Conservation (phyloP, 2,113 vertebrate genomes). For the Casuarius casuarius region DNA sequence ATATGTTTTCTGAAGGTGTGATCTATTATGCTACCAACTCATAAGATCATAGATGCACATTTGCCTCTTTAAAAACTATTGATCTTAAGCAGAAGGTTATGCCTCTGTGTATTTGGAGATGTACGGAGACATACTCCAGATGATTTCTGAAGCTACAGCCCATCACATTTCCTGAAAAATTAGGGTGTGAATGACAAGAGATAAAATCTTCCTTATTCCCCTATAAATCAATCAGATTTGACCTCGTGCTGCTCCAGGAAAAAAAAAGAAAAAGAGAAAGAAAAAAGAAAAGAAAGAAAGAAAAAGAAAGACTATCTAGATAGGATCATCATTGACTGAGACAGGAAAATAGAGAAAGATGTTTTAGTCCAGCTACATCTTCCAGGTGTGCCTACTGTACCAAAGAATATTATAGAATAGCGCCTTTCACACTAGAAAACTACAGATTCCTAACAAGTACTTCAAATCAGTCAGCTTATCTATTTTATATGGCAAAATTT, state of each 20-base stretch:
- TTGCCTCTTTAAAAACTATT: neutral
- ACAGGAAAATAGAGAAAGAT: neutral
- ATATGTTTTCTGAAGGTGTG: neutral
- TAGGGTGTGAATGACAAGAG: neutral
- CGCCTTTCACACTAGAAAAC: neutral
- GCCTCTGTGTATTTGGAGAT: neutral
- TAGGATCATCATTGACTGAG: neutral
- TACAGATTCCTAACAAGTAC: neutral
- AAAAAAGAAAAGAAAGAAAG: neutral
- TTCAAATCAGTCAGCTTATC: neutral
- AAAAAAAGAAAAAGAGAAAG: too few relatives aligned
- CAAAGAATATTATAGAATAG: neutral
- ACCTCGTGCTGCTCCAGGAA: neutral
- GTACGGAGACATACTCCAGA: neutral
- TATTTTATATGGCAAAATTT: neutral
- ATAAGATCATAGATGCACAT: neutral
- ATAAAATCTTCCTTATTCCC: neutral
- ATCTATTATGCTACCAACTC: neutral
- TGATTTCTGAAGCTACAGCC: conserved; percentile 22
- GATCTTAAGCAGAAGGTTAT: conserved; percentile 5
- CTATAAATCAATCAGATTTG: neutral
- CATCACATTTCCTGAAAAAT: neutral
- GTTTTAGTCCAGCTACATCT: neutral
- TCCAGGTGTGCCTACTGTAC: neutral
- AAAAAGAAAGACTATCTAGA: neutral